Evolutionary conservation across 2,113 vertebrate species (phyloP).

Genomic region (Podarcis raffonei): DNA sequence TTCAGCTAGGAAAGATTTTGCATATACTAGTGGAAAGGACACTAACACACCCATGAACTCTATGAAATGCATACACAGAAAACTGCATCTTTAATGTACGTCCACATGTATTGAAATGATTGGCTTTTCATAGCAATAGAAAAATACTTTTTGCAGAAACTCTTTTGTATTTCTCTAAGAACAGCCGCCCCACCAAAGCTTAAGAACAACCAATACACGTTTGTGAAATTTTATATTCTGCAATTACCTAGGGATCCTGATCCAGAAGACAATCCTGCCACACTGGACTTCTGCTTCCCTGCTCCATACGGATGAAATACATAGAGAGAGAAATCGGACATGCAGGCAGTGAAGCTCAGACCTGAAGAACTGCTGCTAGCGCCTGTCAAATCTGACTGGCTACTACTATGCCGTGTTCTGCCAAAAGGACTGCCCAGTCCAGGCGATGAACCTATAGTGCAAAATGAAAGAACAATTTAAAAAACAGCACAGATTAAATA

Average conservation of each 20-base stretch:
- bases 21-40: not conserved
- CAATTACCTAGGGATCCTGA: conserved; percentile 87
- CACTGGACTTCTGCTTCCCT: conserved; percentile 93
- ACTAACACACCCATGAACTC: not conserved
- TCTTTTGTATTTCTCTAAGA: not conserved
- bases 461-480: not conserved
- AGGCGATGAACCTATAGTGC: conserved; percentile 80
- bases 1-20: not conserved
- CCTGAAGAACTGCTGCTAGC: conserved; percentile 92
- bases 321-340: conserved; percentile 97
- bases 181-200: not conserved
- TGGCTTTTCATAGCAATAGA: not conserved
- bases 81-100: not conserved
- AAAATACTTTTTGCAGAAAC: not conserved
- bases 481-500: not conserved
- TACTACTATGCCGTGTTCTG: conserved; percentile 94
- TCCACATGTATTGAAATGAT: not conserved
- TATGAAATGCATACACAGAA: not conserved
- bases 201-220: not conserved
- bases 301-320: conserved; percentile 98
- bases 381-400: conserved; percentile 91
- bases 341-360: conserved; percentile 97
- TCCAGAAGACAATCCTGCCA: conserved; percentile 88
- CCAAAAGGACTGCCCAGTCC: conserved; percentile 90
- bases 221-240: not conserved